Conservation (phyloP, 2,888 invertebrate genomes). For the Acrobeloides nanus region DNA sequence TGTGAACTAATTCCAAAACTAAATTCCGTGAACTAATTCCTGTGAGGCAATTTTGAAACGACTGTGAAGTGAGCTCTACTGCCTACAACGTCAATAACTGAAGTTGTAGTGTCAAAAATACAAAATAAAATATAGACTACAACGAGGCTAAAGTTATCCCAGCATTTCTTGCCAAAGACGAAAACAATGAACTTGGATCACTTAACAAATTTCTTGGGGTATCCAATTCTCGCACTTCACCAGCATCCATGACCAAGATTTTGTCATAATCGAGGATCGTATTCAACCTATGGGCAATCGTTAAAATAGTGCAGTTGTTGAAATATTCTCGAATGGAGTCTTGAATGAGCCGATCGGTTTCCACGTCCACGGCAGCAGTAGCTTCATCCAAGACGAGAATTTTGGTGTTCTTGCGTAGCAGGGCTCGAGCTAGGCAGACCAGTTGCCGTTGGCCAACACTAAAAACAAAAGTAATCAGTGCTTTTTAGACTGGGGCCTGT, state of each 20-base stretch:
- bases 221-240: conserved; percentile 54
- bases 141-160: too few relatives aligned
- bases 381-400: conserved; percentile 63
- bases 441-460: conserved; percentile 51
- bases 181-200: conserved; percentile 53
- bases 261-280: conserved; percentile 71
- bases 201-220: conserved; percentile 53
- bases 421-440: conserved; percentile 46
- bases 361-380: conserved; percentile 56
- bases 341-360: conserved; percentile 58
- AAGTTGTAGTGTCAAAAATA: too few relatives aligned
- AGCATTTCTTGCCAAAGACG: conserved; percentile 56
- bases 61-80: too few relatives aligned
- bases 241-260: conserved; percentile 11
- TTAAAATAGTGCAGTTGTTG: conserved; percentile 66
- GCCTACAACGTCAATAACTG: too few relatives aligned
- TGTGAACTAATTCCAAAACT: too few relatives aligned
- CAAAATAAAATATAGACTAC: too few relatives aligned
- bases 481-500: too few relatives aligned
- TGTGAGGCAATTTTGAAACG: too few relatives aligned
- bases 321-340: conserved; percentile 71
- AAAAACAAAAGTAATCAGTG: not conserved
- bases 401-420: conserved; percentile 33
- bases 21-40: too few relatives aligned
- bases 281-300: conserved; percentile 63